phyloP scores from a whole-genome alignment of 2,888 invertebrate genomes.

The Lissonota sp. region DNA sequence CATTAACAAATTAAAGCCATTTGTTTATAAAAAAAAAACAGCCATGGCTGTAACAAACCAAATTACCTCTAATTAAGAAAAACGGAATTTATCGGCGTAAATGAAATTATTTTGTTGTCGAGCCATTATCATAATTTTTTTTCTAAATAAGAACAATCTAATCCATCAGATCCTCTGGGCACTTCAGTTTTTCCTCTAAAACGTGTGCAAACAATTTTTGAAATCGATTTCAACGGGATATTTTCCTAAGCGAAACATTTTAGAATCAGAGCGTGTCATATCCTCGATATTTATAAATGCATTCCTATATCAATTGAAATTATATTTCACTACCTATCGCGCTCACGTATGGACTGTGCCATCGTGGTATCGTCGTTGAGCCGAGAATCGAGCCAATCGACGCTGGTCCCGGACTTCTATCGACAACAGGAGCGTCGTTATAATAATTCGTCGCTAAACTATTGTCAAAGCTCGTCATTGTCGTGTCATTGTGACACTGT shows the following conservation, averaged over 20 bases:
- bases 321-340: constrained; percentile 82
- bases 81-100: no score
- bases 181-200: neutral
- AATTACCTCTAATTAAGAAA: no score
- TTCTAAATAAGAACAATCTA: no score
- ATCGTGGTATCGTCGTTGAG: constrained; percentile 73
- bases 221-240: neutral
- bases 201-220: neutral
- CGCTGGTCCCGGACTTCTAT: constrained; percentile 67
- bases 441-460: constrained; percentile 66
- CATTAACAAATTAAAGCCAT: no score
- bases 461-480: constrained; percentile 40
- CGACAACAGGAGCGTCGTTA: constrained; percentile 60
- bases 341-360: constrained; percentile 82
- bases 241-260: neutral
- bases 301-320: constrained; percentile 34
- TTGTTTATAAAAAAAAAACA: no score
- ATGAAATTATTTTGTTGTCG: no score
- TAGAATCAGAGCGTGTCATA: no score
- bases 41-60: no score
- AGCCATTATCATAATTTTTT: no score
- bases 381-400: constrained; percentile 58
- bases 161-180: neutral
- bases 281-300: no score
- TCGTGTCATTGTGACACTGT: constrained; percentile 28